Evolutionary conservation across 2,113 vertebrate species (phyloP).

Genomic region (Zosterops pallidus): DNA sequence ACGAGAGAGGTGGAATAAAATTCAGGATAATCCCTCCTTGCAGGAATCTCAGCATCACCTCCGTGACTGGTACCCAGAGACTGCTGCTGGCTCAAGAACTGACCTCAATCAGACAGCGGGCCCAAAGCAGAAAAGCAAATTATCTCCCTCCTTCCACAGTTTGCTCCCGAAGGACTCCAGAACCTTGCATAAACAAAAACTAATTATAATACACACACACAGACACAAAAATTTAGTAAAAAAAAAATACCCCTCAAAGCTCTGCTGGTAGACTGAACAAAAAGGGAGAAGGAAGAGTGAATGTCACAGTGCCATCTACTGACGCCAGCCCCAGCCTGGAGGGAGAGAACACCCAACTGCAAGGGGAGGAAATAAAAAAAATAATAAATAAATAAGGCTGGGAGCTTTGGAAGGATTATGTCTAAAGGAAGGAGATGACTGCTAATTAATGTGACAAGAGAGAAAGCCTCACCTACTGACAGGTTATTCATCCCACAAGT

Average conservation of each 20-base stretch:
- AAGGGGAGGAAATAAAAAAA: not conserved
- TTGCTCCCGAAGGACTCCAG: constrained; percentile 57
- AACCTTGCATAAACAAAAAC: constrained; percentile 68
- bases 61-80: constrained; percentile 45
- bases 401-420: constrained; percentile 7
- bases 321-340: not conserved
- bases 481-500: not conserved
- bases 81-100: constrained; percentile 49
- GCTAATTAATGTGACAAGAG: constrained; percentile 33
- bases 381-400: constrained; percentile 6
- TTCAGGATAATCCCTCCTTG: constrained; percentile 41
- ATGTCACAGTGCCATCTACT: constrained; percentile 70
- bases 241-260: not conserved
- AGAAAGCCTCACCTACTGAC: constrained; percentile 18
- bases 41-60: constrained; percentile 22
- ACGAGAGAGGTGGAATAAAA: not conserved
- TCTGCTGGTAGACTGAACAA: constrained; percentile 13
- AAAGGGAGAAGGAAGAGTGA: constrained; percentile 23
- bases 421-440: constrained; percentile 15
- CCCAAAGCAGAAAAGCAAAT: constrained; percentile 48
- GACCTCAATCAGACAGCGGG: constrained; percentile 62
- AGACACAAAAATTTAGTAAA: not conserved
- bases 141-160: constrained; percentile 57
- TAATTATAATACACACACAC: constrained; percentile 53
- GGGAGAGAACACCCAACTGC: not conserved